Percentiles rank a stretch among this genome's conserved stretches.
phyloP scores from a whole-genome alignment of 2,888 invertebrate genomes.

The Tolmerus cingulatus region DNA sequence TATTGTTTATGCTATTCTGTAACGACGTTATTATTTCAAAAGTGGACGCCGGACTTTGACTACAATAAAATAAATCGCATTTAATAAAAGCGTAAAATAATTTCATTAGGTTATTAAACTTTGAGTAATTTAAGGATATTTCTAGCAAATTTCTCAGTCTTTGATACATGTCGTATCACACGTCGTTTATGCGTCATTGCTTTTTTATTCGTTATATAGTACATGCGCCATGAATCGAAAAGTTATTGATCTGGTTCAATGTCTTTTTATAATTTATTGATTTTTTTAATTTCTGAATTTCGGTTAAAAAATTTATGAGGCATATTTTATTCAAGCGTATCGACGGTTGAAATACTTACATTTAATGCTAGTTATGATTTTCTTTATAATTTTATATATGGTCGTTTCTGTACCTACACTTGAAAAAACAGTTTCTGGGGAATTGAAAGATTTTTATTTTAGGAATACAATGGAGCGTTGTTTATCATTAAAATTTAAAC shows the following conservation, averaged over 20 bases:
- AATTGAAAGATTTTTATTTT: too few species aligned
- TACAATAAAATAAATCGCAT: background rate
- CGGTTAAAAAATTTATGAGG: background rate
- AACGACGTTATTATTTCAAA: background rate
- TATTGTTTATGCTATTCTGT: background rate
- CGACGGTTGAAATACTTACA: background rate
- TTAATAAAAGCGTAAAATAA: background rate
- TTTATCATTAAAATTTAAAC: too few species aligned
- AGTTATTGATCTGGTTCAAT: background rate
- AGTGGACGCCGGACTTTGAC: background rate
- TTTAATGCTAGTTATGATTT: background rate
- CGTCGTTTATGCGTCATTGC: background rate
- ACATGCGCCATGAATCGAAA: background rate
- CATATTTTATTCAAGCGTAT: background rate
- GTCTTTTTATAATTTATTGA: background rate
- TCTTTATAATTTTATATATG: background rate
- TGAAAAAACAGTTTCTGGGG: too few species aligned
- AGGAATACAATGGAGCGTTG: too few species aligned
- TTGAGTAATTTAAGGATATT: background rate
- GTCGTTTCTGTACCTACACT: background rate
- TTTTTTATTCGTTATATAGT: background rate
- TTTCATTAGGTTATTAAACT: background rate
- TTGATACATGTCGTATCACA: background rate
- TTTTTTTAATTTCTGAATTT: background rate
- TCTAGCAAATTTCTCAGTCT: background rate